phyloP scores from a whole-genome alignment of 2,888 invertebrate species.

The Spodoptera exigua region DNA sequence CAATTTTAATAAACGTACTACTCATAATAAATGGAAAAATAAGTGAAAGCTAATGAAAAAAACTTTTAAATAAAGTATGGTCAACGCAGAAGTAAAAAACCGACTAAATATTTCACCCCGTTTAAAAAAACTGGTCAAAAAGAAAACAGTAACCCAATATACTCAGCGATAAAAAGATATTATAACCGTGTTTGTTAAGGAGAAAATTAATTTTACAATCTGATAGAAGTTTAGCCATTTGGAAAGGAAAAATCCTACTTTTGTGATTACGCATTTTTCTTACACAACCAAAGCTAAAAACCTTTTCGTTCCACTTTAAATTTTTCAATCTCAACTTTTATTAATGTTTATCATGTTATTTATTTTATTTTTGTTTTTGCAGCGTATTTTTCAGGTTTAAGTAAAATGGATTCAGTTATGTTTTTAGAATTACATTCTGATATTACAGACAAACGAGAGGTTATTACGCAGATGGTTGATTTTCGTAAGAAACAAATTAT shows the following conservation, averaged over 20 bases:
- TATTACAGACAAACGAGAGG: no score
- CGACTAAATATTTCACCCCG: conserved; percentile 32
- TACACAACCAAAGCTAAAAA: conserved; percentile 22
- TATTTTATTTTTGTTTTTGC: conserved; percentile 10
- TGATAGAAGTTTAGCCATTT: conserved; percentile 50
- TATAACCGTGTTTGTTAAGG: conserved; percentile 51
- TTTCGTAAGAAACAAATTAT: no score
- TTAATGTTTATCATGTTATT: conserved; percentile 31
- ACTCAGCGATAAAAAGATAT: conserved; percentile 32
- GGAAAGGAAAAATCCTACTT: conserved; percentile 34
- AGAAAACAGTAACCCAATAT: conserved; percentile 32
- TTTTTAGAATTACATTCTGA: no score
- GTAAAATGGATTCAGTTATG: no score
- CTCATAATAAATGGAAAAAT: no score
- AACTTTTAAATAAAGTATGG: no score
- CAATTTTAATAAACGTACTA: no score
- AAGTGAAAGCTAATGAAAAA: no score
- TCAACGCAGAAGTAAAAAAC: conserved; percentile 1
- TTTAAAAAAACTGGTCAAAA: conserved; percentile 24
- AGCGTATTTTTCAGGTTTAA: background rate
- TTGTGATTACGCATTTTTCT: conserved; percentile 49
- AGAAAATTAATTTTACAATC: conserved; percentile 56
- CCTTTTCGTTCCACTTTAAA: conserved; percentile 21
- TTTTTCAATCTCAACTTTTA: conserved; percentile 40
- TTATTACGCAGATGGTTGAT: no score